Evolutionary conservation across 2,113 vertebrate genomes (phyloP).

Genomic region (Sitta europaea): DNA sequence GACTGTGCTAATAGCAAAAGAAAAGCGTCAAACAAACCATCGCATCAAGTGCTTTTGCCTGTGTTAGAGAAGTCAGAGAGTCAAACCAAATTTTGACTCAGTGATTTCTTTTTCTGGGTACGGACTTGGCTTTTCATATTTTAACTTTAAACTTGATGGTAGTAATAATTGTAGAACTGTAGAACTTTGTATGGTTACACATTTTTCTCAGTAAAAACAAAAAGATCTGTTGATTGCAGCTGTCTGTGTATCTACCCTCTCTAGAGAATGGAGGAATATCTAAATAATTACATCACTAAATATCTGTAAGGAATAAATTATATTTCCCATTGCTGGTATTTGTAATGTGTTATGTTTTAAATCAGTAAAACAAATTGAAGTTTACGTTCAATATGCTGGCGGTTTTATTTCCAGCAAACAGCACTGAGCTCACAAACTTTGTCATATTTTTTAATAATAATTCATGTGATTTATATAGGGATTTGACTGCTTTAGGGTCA

Average conservation of each 20-base stretch:
- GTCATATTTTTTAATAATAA: background rate
- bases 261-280: constrained; percentile 43
- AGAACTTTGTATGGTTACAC: background rate
- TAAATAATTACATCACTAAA: constrained; percentile 75
- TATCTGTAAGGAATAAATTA: constrained; percentile 67
- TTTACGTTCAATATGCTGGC: constrained; percentile 45
- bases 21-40: background rate
- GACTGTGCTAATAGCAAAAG: background rate
- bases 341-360: constrained; percentile 55
- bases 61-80: background rate
- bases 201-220: constrained; percentile 19
- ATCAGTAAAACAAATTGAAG: constrained; percentile 55
- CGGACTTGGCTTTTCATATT: background rate
- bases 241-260: constrained; percentile 48
- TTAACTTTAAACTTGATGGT: background rate
- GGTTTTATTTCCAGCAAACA: constrained; percentile 44
- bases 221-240: constrained; percentile 40
- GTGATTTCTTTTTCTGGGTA: background rate
- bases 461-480: constrained; percentile 30
- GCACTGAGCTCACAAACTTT: constrained; percentile 5
- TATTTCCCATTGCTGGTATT: constrained; percentile 55
- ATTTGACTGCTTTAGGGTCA: constrained; percentile 20
- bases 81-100: background rate
- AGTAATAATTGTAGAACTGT: background rate
- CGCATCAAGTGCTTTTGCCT: background rate